Evolutionary conservation across 2,888 invertebrate genomes (phyloP).

Genomic region (Nipponacmea schrenckii): DNA sequence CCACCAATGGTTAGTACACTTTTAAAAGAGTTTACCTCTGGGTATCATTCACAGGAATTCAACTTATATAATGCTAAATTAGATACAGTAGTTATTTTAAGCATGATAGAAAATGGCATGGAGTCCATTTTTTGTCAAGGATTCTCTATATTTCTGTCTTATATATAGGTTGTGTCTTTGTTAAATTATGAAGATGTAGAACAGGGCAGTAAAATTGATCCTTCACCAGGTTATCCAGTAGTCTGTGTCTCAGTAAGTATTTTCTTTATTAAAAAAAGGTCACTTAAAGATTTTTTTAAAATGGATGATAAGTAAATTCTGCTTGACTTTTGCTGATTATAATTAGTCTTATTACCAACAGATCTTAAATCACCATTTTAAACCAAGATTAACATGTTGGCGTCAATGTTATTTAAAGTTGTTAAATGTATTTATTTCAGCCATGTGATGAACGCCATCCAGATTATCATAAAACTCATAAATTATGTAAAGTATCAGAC

Average conservation of each 20-base stretch:
- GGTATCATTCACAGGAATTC: too few relatives aligned
- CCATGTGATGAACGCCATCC: conserved; percentile 68
- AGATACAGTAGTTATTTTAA: not conserved
- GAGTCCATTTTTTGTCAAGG: not conserved
- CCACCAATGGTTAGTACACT: conserved; percentile 59
- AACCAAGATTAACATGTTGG: too few relatives aligned
- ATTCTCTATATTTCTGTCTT: conserved; percentile 11
- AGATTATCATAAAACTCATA: conserved; percentile 54
- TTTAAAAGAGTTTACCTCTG: not conserved
- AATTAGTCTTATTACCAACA: not conserved
- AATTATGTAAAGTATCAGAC: conserved; percentile 59
- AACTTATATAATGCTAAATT: too few relatives aligned
- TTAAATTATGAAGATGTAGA: conserved; percentile 63
- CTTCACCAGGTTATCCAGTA: conserved; percentile 67
- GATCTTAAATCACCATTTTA: not conserved
- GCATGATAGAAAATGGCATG: not conserved
- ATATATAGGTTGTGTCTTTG: conserved; percentile 67
- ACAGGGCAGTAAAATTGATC: conserved; percentile 48
- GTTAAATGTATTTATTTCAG: conserved; percentile 41
- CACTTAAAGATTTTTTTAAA: too few relatives aligned
- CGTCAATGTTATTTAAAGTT: too few relatives aligned
- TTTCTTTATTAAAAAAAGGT: not conserved
- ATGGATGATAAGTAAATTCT: too few relatives aligned
- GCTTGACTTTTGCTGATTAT: not conserved
- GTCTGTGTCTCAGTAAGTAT: conserved; percentile 67